phyloP scores from a whole-genome alignment of 64 coral and sea anemone species.

The Montipora capricornis region DNA sequence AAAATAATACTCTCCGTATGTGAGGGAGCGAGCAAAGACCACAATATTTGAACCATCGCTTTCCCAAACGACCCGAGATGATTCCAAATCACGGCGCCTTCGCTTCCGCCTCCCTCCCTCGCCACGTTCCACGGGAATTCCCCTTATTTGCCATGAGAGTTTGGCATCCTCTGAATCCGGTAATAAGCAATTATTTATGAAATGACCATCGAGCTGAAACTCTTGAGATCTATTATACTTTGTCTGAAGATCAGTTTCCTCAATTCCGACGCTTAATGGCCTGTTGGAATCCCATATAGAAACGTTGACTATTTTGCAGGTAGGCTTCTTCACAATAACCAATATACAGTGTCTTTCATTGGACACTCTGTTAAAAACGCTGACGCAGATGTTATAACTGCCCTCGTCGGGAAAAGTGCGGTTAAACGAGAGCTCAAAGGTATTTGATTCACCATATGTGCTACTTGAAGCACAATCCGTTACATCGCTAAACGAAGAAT shows the following conservation, averaged over 20 bases:
- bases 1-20: slow-evolving; percentile 43
- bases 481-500: background rate
- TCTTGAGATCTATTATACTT: slow-evolving; percentile 10
- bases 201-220: background rate
- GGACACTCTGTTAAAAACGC: slow-evolving; percentile 33
- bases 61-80: background rate
- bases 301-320: slow-evolving; percentile 22
- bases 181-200: background rate
- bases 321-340: slow-evolving; percentile 18
- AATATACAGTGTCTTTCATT: background rate
- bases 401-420: slow-evolving; percentile 9
- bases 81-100: background rate
- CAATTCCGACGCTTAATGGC: background rate
- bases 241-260: background rate
- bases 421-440: background rate
- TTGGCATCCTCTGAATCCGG: background rate
- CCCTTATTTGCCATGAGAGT: background rate
- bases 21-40: slow-evolving; percentile 1
- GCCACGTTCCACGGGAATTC: background rate
- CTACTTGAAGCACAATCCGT: slow-evolving; percentile 3
- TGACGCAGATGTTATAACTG: slow-evolving; percentile 13
- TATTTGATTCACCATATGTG: background rate
- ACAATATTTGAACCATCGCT: background rate
- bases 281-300: slow-evolving; percentile 8
- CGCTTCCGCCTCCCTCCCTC: background rate